Evolutionary conservation across 2,113 vertebrate species (phyloP), one percentile per base, ranked within the genome.

Genomic region (Aplodontia rufa): DNA sequence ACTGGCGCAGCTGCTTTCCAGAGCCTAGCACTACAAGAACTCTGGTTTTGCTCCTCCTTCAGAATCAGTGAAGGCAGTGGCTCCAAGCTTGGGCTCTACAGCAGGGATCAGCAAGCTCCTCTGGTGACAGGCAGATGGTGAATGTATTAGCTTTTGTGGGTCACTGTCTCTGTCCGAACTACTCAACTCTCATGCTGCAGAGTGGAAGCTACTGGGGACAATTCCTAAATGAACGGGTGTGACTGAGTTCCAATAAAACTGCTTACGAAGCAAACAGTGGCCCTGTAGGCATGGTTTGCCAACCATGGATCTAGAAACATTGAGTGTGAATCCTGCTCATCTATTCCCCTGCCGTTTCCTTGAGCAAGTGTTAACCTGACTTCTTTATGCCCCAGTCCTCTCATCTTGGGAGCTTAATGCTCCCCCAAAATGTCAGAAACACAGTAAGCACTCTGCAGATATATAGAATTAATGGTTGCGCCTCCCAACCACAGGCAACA

Each of bases 11-110:
- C n/a, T 5, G 26, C 24, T 55, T 78, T 76, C 51, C 42, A 8
- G 30, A 2, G 16, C 78, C 53, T 11, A 11, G 45, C 37, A 0
- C 37, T 9, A 0, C 0, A 30, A 19, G 4, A 37, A 69, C 42
- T 69, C 68, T 8, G n/a, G 37, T 37, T 62, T 37, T 22, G 12
- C n/a, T 58, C 76, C 53, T 53, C 76, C n/a, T 8, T 20, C 68
- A 26, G 40, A 90, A 4, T 53, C 51, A 55, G 32, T 0, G 0
- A 0, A 16, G 55, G 6, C 14, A 14, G 58, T 35, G 5, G 26
- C 51, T 40, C 32, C 71, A 32, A 55, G 40, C 11, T 0, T 24
- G 37, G 37, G 17, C 22, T 51, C 68, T 28, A 37, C 22, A 17
- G 8, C 47, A 80, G 40, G 22, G 2, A 0, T 3, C 40, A 78